Conservation (phyloP, 2,797 vertebrate species). For the Kryptopterus vitreolus region DNA sequence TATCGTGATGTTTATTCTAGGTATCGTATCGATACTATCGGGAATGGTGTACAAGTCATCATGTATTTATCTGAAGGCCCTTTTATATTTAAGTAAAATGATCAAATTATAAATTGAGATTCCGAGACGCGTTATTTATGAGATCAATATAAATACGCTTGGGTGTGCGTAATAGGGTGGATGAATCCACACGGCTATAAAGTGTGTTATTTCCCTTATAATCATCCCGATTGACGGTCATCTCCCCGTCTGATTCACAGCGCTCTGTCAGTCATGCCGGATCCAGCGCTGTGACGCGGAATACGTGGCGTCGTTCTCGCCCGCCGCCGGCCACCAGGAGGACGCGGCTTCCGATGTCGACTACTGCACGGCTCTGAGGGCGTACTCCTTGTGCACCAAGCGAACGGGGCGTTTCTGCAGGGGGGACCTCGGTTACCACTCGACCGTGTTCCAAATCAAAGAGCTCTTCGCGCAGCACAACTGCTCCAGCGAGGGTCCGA, state of each 20-base stretch:
- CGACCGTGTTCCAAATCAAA: constrained; percentile 78
- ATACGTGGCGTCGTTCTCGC: constrained; percentile 77
- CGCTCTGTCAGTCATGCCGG: constrained; percentile 78
- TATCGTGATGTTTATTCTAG: too few relatives aligned
- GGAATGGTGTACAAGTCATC: too few relatives aligned
- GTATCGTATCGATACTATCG: too few relatives aligned
- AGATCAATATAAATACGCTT: too few relatives aligned
- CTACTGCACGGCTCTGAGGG: constrained; percentile 79
- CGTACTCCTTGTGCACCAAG: constrained; percentile 76
- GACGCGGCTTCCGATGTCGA: constrained; percentile 71
- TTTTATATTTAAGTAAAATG: too few relatives aligned
- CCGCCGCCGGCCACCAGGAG: constrained; percentile 74
- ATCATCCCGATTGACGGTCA: neutral
- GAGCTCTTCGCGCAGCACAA: constrained; percentile 81
- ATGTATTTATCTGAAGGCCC: too few relatives aligned
- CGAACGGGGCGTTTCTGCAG: constrained; percentile 76
- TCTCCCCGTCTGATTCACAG: constrained; percentile 59
- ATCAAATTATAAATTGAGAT: too few relatives aligned
- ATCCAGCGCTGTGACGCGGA: constrained; percentile 81
- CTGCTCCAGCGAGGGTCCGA: constrained; percentile 81
- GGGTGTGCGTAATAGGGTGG: too few relatives aligned
- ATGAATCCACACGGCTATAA: too few relatives aligned
- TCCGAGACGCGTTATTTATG: too few relatives aligned
- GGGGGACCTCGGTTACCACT: constrained; percentile 82
- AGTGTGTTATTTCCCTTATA: too few relatives aligned